phyloP scores from a whole-genome alignment of 2,113 vertebrate species.

The Tachuris rubrigastra region DNA sequence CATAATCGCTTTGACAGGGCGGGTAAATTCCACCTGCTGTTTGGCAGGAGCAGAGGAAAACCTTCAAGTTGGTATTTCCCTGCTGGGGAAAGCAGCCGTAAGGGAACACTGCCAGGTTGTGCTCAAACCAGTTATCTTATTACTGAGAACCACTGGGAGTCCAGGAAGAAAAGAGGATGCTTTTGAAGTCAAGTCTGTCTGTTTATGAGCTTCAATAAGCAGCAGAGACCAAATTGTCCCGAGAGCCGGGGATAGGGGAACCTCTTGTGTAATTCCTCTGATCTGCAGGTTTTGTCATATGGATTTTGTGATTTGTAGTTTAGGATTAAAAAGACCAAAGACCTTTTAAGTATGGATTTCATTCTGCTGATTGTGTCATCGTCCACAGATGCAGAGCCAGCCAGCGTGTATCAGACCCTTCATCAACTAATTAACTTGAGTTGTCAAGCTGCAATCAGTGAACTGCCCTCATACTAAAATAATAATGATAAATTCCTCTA shows the following conservation, averaged over 20 bases:
- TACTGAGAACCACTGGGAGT: neutral
- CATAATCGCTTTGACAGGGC: neutral
- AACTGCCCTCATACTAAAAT: slow-evolving; percentile 26
- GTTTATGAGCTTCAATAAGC: neutral
- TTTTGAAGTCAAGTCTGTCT: slow-evolving; percentile 21
- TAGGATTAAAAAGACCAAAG: slow-evolving; percentile 37
- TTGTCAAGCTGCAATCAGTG: slow-evolving; percentile 51
- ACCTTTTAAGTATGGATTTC: slow-evolving; percentile 14
- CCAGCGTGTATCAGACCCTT: slow-evolving; percentile 24
- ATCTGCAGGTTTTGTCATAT: slow-evolving; percentile 16
- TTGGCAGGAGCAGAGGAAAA: neutral
- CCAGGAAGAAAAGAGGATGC: neutral
- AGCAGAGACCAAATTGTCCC: neutral
- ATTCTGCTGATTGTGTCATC: neutral
- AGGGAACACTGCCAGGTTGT: neutral
- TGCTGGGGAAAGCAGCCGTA: neutral
- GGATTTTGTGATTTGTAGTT: slow-evolving; percentile 34
- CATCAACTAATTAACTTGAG: slow-evolving; percentile 54
- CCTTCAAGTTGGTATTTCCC: neutral
- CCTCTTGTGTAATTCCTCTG: slow-evolving; percentile 20
- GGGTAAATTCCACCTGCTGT: neutral
- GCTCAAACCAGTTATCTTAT: slow-evolving; percentile 5
- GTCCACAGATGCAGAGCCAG: slow-evolving; percentile 22
- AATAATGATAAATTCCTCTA: slow-evolving; percentile 44
- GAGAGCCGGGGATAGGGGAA: neutral